Conservation (phyloP, 92 coral and sea anemone genomes). For the Phenganax marumi region DNA sequence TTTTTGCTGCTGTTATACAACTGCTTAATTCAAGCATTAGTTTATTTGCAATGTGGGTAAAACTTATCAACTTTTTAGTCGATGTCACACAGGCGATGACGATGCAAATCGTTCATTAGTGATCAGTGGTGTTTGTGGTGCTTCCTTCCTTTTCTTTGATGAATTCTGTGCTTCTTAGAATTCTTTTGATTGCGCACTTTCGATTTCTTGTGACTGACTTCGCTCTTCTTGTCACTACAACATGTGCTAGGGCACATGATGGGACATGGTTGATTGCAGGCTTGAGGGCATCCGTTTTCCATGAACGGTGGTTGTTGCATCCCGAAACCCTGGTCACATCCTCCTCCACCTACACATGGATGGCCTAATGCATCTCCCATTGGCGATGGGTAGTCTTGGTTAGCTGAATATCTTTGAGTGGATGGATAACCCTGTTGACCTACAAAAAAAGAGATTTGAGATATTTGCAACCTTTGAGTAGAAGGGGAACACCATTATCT, state of each 20-base stretch:
- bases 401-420: neutral
- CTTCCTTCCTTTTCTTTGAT: conserved; percentile 3
- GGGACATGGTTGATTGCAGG: conserved; percentile 31
- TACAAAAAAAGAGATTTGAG: neutral
- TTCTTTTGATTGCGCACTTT: neutral
- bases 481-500: too few relatives aligned
- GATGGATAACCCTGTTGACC: conserved; percentile 11
- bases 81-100: too few relatives aligned
- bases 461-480: neutral
- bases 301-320: neutral
- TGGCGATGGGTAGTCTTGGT: conserved; percentile 13
- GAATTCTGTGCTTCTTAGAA: neutral
- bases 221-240: conserved; percentile 30
- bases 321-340: neutral
- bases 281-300: conserved; percentile 17
- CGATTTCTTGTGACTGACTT: conserved; percentile 10
- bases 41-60: too few relatives aligned
- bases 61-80: too few relatives aligned
- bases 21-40: too few relatives aligned
- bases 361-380: neutral
- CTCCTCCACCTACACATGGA: neutral
- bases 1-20: too few relatives aligned
- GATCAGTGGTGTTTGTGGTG: neutral
- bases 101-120: neutral
- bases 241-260: conserved; percentile 28